Percentiles rank a stretch among this genome's conserved stretches.
These are phyloP conservation scores for Babylonia areolata DNA, from an alignment of 1,140 invertebrate genomes.

Conservation along the genomic window DNA sequence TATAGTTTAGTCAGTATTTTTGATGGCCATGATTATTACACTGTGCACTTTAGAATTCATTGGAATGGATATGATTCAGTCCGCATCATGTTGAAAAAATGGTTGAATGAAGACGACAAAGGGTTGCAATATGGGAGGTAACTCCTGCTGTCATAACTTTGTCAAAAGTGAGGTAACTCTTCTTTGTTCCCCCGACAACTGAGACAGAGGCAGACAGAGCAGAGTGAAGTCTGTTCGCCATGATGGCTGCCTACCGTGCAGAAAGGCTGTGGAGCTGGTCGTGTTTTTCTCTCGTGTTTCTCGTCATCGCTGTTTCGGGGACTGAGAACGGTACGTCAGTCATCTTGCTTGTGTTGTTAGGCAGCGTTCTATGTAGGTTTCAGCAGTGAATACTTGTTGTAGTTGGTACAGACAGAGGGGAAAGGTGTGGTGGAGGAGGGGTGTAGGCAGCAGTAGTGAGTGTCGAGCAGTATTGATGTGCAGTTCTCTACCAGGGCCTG, in stretches of 20 bases:
- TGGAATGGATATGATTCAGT: too few species aligned
- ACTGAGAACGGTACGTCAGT: not conserved
- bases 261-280: not conserved
- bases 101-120: too few species aligned
- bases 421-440: not conserved
- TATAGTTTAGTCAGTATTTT: too few species aligned
- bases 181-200: not conserved
- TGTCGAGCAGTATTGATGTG: not conserved
- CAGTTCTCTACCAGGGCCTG: not conserved
- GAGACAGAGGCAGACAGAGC: not conserved
- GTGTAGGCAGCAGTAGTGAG: not conserved
- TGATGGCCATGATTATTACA: too few species aligned
- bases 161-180: not conserved
- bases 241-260: not conserved
- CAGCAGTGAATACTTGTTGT: not conserved
- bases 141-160: not conserved
- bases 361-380: not conserved
- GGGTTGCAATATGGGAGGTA: constrained; percentile 3
- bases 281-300: not conserved
- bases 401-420: not conserved
- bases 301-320: not conserved
- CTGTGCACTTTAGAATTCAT: too few species aligned
- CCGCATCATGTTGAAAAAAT: too few species aligned
- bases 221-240: constrained; percentile 7
- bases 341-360: not conserved